Percentiles rank a stretch among this genome's conserved stretches.
phyloP scores from a whole-genome alignment of 2,797 vertebrate genomes.

The Siniperca scherzeri region DNA sequence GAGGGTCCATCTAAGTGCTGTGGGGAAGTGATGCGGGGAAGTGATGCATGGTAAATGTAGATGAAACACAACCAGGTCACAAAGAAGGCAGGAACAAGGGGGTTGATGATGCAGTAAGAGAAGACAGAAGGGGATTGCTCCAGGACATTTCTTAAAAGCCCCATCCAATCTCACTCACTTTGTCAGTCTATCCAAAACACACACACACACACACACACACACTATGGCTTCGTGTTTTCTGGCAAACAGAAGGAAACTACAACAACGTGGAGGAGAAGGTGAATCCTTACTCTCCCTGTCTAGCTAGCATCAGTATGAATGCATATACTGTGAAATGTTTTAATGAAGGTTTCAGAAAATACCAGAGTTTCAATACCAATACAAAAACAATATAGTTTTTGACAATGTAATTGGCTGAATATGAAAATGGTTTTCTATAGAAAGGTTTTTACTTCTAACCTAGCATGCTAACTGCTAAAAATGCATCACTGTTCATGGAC shows the following conservation, averaged over 20 bases:
- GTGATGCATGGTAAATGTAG: slow-evolving; percentile 82
- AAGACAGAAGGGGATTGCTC: slow-evolving; percentile 70
- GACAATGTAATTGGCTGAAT: neutral
- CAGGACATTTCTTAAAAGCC: slow-evolving; percentile 79
- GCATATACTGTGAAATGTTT: neutral
- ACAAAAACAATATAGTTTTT: neutral
- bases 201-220: slow-evolving; percentile 38
- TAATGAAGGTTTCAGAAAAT: neutral
- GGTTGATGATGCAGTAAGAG: slow-evolving; percentile 63
- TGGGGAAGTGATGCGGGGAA: slow-evolving; percentile 80
- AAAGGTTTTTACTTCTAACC: neutral
- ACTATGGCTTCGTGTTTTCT: slow-evolving; percentile 10
- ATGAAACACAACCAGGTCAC: slow-evolving; percentile 83
- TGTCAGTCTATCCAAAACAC: slow-evolving; percentile 39
- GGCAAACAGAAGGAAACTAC: slow-evolving; percentile 10
- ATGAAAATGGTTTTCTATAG: too few species aligned
- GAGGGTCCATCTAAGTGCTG: slow-evolving; percentile 73
- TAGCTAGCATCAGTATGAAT: slow-evolving; percentile 36
- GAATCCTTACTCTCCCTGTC: slow-evolving; percentile 10
- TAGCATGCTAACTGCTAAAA: neutral
- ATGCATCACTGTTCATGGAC: neutral
- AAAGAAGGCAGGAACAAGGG: slow-evolving; percentile 71
- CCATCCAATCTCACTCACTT: slow-evolving; percentile 54
- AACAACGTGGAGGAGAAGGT: neutral
- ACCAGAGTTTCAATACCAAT: neutral